Evolutionary conservation across 2,888 invertebrate species (phyloP), one percentile per base, ranked within the genome.

Genomic region (Cryptocephalus primarius): DNA sequence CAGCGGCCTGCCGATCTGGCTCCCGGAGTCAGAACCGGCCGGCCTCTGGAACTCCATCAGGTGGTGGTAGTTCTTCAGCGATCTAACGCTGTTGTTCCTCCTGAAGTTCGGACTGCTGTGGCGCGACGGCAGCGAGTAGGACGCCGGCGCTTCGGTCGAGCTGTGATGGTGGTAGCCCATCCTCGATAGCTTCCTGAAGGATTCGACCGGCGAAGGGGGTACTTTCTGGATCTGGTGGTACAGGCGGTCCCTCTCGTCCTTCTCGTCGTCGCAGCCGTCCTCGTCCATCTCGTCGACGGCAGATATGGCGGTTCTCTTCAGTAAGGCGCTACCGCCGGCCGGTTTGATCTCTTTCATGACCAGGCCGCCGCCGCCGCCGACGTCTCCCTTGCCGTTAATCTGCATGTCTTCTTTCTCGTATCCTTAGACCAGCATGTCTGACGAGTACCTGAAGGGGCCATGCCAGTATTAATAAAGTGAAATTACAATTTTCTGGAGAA

Each of bases 21-120:
- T 78, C 10, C 77, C 75, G 52, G 73, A 74, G 55, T 85, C 85
- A 46, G 63, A 61, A 42, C 56, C 55, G 3, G 60, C 51, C 36
- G 47, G 47, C 40, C 47, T 49, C 31, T 50, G 39, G 12, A 40
- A 42, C 10, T 13, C 13, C 49, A 58, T 50, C 32, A 55, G 39
- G 44, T 59, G 57, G 36, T 59, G 58, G 42, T 58, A 60, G 48
- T 60, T 60, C 43, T 57, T 60, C 49, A 65, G 49, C 9, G 63
- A 63, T 41, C 63, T 52, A 33, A 61, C 57, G 46, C 63, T 63
- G 48, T 61, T 62, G 43, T 63, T 58, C 22, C 64, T 52, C 32
- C 59, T 52, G 46, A 64, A 64, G 50, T 58, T 60, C 9, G 64
- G 62, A 39, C 62, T 61, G 43, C 59, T 57, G 32, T 52, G 53